phyloP scores from a whole-genome alignment of 2,113 vertebrate species.

The Pollachius pollachius region DNA sequence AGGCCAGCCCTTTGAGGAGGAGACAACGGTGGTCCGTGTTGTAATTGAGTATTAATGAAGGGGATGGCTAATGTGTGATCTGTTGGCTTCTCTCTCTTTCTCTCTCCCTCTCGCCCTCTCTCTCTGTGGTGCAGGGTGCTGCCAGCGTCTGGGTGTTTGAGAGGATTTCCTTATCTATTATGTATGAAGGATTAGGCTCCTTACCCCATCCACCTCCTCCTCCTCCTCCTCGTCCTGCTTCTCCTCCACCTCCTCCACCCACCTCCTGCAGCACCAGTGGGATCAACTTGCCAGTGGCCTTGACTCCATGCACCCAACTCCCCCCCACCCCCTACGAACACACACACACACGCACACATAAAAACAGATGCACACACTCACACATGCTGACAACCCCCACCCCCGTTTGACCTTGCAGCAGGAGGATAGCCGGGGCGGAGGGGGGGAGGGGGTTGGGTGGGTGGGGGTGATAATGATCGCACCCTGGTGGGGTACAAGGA shows the following conservation, averaged over 20 bases:
- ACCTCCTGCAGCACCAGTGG: slow-evolving; percentile 22
- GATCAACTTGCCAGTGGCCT: slow-evolving; percentile 60
- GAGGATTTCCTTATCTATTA: slow-evolving; percentile 77
- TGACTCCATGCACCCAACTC: slow-evolving; percentile 55
- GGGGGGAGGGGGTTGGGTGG: background rate
- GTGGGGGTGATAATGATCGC: slow-evolving; percentile 38
- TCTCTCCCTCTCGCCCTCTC: too few species aligned
- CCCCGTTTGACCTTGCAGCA: background rate
- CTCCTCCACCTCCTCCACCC: too few species aligned
- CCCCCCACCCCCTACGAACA: background rate
- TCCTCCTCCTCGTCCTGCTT: too few species aligned
- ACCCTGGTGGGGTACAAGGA: slow-evolving; percentile 42
- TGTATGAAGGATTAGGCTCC: slow-evolving; percentile 76
- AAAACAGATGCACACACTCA: background rate
- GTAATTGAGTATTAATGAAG: slow-evolving; percentile 75
- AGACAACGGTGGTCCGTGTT: slow-evolving; percentile 57
- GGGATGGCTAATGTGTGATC: slow-evolving; percentile 60
- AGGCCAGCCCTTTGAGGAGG: slow-evolving; percentile 45
- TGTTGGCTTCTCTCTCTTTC: slow-evolving; percentile 40
- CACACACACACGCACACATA: background rate
- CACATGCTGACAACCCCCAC: background rate
- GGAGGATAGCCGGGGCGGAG: background rate
- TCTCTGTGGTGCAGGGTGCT: slow-evolving; percentile 52
- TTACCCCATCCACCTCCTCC: slow-evolving; percentile 20
- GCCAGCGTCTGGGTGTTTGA: slow-evolving; percentile 67